Conservation (phyloP, 2,113 vertebrate species). For the Aplodontia rufa region DNA sequence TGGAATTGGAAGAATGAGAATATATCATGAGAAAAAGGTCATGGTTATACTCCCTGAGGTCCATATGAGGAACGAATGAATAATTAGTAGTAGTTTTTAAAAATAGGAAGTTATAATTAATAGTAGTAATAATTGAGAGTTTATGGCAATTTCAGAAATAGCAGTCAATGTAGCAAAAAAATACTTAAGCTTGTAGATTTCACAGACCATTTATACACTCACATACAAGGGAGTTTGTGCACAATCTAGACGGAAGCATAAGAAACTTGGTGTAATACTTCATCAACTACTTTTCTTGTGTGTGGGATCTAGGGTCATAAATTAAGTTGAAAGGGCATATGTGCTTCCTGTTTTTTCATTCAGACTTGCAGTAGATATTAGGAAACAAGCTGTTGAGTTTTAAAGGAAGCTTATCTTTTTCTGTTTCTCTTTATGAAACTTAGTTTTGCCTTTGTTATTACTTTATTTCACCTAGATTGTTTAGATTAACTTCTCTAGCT, state of each 20-base stretch:
- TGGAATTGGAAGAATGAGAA: not conserved
- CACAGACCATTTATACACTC: not conserved
- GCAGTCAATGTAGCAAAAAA: not conserved
- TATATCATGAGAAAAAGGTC: not conserved
- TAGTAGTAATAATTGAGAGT: not conserved
- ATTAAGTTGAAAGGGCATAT: not conserved
- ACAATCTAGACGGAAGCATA: not conserved
- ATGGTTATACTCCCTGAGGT: not conserved
- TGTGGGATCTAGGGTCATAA: not conserved
- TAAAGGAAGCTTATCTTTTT: not conserved
- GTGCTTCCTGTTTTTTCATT: not conserved
- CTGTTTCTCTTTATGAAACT: not conserved
- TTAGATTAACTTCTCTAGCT: not conserved
- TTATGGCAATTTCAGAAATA: not conserved
- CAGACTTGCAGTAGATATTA: not conserved
- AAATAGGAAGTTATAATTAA: too few relatives aligned
- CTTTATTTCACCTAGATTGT: not conserved
- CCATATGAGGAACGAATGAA: not conserved
- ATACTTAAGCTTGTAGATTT: not conserved
- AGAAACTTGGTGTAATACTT: not conserved
- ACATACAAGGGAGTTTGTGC: accelerated
- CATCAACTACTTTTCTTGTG: not conserved
- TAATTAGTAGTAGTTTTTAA: not conserved
- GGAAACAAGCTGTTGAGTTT: not conserved
- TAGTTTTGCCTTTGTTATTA: not conserved